A percentile compares a stretch with the other conserved stretches of the same genome.
phyloP scores from a whole-genome alignment of 2,888 invertebrate genomes.

The Cetonia aurata region DNA sequence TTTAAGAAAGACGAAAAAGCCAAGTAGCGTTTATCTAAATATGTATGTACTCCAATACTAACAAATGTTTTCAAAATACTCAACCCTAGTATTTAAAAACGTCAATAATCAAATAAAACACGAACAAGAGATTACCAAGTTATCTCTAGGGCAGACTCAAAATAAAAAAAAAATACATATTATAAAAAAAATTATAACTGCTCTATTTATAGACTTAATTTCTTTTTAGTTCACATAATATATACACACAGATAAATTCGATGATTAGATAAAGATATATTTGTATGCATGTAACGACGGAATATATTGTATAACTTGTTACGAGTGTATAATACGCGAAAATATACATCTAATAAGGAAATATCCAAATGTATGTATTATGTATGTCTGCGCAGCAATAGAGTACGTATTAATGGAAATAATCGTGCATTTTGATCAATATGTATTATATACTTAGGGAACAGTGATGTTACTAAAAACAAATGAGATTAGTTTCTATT shows the following conservation, averaged over 20 bases:
- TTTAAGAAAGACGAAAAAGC: too few relatives aligned
- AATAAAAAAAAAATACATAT: neutral
- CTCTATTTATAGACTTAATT: neutral
- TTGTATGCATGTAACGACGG: neutral
- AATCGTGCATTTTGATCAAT: too few relatives aligned
- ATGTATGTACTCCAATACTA: neutral
- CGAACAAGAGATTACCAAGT: neutral
- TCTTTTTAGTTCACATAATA: neutral
- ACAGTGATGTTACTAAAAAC: too few relatives aligned
- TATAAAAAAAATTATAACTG: neutral
- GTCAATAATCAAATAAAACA: neutral
- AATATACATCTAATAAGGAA: too few relatives aligned
- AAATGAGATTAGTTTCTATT: too few relatives aligned
- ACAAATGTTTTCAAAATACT: neutral
- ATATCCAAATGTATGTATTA: too few relatives aligned
- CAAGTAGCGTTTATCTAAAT: neutral
- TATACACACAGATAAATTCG: neutral
- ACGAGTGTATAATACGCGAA: too few relatives aligned
- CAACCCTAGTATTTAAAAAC: neutral
- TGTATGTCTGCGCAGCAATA: too few relatives aligned
- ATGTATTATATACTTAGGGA: too few relatives aligned
- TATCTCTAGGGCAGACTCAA: neutral
- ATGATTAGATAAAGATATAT: constrained; percentile 1
- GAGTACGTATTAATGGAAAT: too few relatives aligned
- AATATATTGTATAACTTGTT: too few relatives aligned